A percentile compares a stretch with the other conserved stretches of the same genome.
Evolutionary conservation across 2,113 vertebrate genomes (phyloP).

Genomic region (Coreoperca whiteheadi): DNA sequence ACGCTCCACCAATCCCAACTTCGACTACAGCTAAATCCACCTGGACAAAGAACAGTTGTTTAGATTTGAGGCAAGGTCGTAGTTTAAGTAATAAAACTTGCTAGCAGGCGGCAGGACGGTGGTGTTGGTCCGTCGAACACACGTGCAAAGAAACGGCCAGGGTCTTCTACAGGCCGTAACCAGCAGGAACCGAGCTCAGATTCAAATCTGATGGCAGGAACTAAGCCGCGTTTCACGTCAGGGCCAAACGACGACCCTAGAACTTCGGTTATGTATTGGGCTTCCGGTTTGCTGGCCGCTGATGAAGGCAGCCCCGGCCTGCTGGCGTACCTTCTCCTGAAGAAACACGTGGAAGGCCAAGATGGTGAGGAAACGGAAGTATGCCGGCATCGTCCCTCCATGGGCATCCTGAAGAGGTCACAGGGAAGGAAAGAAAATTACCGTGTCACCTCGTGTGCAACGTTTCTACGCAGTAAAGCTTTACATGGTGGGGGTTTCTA

Average conservation of each 20-base stretch:
- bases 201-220: too few relatives aligned
- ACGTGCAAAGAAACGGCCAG: background rate
- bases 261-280: background rate
- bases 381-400: conserved; percentile 87
- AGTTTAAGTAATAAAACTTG: background rate
- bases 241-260: background rate
- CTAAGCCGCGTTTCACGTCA: background rate
- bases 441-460: background rate
- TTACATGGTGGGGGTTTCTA: background rate
- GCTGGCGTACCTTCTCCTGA: conserved; percentile 89
- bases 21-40: conserved; percentile 88
- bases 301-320: background rate
- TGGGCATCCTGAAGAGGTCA: conserved; percentile 79
- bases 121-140: background rate
- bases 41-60: conserved; percentile 28
- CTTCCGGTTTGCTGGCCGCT: background rate
- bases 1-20: conserved; percentile 96
- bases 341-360: conserved; percentile 96
- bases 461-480: background rate
- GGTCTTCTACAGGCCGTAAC: too few relatives aligned
- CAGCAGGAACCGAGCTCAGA: too few relatives aligned
- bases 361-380: conserved; percentile 98
- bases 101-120: background rate
- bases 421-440: background rate
- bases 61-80: background rate